Evolutionary conservation across 2,888 invertebrate species (phyloP).

Genomic region (Nomada lathburiana): DNA sequence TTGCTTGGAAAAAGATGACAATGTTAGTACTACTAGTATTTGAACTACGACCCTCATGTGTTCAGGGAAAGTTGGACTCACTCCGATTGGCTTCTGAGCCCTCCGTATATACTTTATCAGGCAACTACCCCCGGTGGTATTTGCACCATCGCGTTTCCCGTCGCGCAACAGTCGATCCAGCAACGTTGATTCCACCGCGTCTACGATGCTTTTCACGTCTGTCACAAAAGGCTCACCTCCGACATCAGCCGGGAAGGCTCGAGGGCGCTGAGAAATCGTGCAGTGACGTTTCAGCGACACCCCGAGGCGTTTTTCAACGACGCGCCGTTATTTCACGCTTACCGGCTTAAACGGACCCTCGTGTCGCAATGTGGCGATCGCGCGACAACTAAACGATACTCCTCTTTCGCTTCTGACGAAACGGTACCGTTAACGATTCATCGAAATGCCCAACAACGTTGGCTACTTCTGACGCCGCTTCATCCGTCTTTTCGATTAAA

Average conservation of each 20-base stretch:
- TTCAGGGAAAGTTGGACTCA: too few species aligned
- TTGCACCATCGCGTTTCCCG: slow-evolving; percentile 45
- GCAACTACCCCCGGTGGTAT: too few species aligned
- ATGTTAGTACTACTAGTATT: too few species aligned
- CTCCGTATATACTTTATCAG: too few species aligned
- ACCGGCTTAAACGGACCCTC: slow-evolving; percentile 21
- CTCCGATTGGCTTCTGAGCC: too few species aligned
- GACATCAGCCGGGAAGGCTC: slow-evolving; percentile 43
- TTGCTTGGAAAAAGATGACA: too few species aligned
- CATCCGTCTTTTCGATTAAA: too few species aligned
- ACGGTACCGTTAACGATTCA: too few species aligned
- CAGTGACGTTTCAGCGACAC: slow-evolving; percentile 48
- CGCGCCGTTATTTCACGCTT: slow-evolving; percentile 45
- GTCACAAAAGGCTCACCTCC: slow-evolving; percentile 48
- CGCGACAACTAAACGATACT: neutral
- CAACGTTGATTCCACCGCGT: slow-evolving; percentile 27
- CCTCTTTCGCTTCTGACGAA: neutral
- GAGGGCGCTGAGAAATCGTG: slow-evolving; percentile 44
- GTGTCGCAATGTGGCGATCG: neutral
- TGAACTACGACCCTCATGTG: too few species aligned
- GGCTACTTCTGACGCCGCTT: too few species aligned
- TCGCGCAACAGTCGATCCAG: slow-evolving; percentile 7
- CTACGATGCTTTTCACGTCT: slow-evolving; percentile 48
- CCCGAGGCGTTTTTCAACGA: slow-evolving; percentile 34
- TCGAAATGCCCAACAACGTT: too few species aligned